Conservation (phyloP, 2,113 vertebrate species). For the Crotophaga sulcirostris region DNA sequence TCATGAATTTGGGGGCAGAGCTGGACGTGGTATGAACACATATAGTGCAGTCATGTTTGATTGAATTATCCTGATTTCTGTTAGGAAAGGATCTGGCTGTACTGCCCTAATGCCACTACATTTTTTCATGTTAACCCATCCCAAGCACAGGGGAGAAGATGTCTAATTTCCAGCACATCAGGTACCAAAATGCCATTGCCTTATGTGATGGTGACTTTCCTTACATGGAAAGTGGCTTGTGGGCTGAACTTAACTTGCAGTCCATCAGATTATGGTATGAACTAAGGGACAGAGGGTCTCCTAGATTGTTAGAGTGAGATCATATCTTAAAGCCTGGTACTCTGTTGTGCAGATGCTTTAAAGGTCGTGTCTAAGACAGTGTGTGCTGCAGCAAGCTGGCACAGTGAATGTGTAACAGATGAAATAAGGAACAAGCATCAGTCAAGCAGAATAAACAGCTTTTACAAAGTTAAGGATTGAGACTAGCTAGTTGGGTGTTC, state of each 20-base stretch:
- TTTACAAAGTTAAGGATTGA: conserved; percentile 13
- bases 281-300: conserved; percentile 9
- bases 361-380: conserved; percentile 18
- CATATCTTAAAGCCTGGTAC: background rate
- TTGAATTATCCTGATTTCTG: background rate
- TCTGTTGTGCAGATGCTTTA: conserved; percentile 39
- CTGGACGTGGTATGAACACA: accelerated
- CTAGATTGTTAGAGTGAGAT: background rate
- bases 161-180: background rate
- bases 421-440: conserved; percentile 24
- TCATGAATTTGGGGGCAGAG: background rate
- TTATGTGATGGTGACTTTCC: background rate
- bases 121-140: background rate
- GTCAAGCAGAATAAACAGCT: conserved; percentile 27
- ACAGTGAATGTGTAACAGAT: background rate
- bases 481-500: background rate
- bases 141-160: background rate
- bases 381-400: conserved; percentile 23
- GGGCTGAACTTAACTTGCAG: background rate
- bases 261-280: background rate
- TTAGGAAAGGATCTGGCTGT: background rate
- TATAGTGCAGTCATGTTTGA: background rate
- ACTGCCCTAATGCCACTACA: background rate
- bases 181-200: background rate
- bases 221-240: background rate